Evolutionary conservation across 2,797 vertebrate species (phyloP).

Genomic region (Characodon lateralis): DNA sequence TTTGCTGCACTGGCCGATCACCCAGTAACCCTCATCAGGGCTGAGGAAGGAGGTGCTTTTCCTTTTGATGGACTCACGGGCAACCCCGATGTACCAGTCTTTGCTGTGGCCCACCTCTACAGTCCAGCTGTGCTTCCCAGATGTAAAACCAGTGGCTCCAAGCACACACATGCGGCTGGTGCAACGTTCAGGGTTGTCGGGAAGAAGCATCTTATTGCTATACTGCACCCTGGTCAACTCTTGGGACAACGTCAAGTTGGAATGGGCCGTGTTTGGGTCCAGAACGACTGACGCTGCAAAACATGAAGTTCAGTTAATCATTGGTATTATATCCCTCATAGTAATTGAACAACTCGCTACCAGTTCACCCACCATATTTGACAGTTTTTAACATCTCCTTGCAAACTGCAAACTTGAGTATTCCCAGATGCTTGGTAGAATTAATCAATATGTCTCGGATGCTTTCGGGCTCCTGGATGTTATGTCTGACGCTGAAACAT

Average conservation of each 20-base stretch:
- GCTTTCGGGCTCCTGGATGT: constrained; percentile 57
- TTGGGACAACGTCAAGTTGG: constrained; percentile 67
- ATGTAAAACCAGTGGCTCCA: constrained; percentile 58
- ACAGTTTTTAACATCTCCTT: constrained; percentile 61
- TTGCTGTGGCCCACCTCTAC: constrained; percentile 63
- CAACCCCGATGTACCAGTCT: constrained; percentile 76
- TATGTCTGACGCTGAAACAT: constrained; percentile 61
- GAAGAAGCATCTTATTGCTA: constrained; percentile 50
- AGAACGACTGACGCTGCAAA: constrained; percentile 65
- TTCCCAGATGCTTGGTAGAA: constrained; percentile 65
- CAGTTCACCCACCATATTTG: constrained; percentile 58
- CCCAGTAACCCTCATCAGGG: constrained; percentile 75
- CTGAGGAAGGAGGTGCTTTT: constrained; percentile 64
- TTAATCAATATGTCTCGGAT: constrained; percentile 71
- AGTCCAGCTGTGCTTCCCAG: constrained; percentile 76
- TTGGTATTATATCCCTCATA: not conserved
- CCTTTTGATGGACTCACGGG: constrained; percentile 68
- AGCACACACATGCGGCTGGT: constrained; percentile 66
- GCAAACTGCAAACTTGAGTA: constrained; percentile 67
- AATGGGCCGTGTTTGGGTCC: constrained; percentile 77
- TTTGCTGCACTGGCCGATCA: constrained; percentile 61
- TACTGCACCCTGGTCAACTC: constrained; percentile 68
- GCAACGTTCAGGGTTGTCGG: constrained; percentile 73
- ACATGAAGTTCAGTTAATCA: not conserved
- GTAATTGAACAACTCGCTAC: not conserved